Evolutionary conservation across 2,113 vertebrate genomes (phyloP).

Genomic region (Myrmophylax atrothorax): DNA sequence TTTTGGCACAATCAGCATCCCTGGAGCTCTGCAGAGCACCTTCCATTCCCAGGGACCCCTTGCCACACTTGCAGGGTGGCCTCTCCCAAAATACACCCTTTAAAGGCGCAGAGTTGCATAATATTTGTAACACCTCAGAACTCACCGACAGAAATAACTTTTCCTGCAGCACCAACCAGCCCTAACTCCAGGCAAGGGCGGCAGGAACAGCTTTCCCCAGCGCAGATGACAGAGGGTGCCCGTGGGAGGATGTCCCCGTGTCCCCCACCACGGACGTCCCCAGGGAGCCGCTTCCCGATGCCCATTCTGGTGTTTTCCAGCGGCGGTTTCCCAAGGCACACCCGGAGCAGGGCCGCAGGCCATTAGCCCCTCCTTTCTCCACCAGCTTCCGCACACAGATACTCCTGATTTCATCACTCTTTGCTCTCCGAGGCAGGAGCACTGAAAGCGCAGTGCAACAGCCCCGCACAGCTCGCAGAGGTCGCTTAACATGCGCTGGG

Average conservation of each 20-base stretch:
- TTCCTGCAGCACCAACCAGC: background rate
- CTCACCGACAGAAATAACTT: conserved; percentile 4
- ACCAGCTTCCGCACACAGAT: conserved; percentile 43
- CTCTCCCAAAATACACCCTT: background rate
- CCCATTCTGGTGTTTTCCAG: background rate
- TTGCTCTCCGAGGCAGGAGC: background rate
- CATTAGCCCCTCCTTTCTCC: conserved; percentile 42
- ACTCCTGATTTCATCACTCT: conserved; percentile 32
- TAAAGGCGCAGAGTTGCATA: background rate
- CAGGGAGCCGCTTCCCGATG: background rate
- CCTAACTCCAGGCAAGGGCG: background rate
- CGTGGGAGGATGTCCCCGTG: background rate
- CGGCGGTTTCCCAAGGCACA: background rate
- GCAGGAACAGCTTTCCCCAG: background rate
- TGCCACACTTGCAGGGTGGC: background rate
- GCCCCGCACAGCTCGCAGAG: background rate
- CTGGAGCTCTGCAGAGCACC: background rate
- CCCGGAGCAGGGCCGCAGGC: background rate
- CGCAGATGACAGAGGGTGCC: fast-evolving
- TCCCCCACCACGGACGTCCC: fast-evolving
- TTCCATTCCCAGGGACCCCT: background rate
- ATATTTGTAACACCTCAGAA: background rate
- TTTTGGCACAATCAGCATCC: background rate
- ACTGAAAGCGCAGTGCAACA: background rate
- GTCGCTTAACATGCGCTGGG: background rate